Conservation (phyloP, 2,888 invertebrate species). For the Conchocele bisecta region DNA sequence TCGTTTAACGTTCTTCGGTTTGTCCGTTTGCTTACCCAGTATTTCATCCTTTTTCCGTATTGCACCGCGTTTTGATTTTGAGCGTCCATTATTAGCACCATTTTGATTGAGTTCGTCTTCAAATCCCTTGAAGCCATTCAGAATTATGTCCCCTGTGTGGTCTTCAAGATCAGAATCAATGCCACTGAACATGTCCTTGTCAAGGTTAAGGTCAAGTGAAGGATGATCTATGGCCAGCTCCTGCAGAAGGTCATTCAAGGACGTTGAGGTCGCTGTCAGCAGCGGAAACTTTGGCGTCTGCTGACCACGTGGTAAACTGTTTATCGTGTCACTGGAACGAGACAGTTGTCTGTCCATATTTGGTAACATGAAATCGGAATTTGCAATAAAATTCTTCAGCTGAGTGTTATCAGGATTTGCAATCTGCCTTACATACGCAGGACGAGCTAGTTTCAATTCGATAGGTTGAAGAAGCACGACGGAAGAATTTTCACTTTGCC, state of each 20-base stretch:
- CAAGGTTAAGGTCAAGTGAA: conserved; percentile 46
- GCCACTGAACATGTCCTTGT: conserved; percentile 41
- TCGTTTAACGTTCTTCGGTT: conserved; percentile 21
- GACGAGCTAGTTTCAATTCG: conserved; percentile 71
- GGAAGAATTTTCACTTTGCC: conserved; percentile 75
- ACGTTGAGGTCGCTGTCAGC: conserved; percentile 65
- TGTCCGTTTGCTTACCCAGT: neutral
- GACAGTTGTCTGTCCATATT: conserved; percentile 68
- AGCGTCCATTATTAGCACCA: conserved; percentile 1
- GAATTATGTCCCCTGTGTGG: conserved; percentile 36
- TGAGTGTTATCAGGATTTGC: conserved; percentile 68
- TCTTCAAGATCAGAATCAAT: conserved; percentile 50
- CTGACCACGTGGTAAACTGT: conserved; percentile 71
- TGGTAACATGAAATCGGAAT: conserved; percentile 58
- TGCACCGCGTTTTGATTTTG: conserved; percentile 7
- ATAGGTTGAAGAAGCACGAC: conserved; percentile 75
- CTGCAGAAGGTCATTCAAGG: conserved; percentile 72
- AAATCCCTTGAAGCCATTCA: conserved; percentile 41
- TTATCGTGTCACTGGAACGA: conserved; percentile 74
- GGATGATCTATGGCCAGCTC: conserved; percentile 68
- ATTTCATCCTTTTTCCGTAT: conserved; percentile 3
- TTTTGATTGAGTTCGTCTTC: conserved; percentile 9
- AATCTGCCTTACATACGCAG: conserved; percentile 70
- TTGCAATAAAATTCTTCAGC: conserved; percentile 53
- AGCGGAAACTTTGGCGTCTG: conserved; percentile 77